Percentiles rank a stretch among this genome's conserved stretches.
These are phyloP conservation scores for Charanyca ferruginea DNA, from an alignment of 2,888 invertebrate genomes.

Conservation along the genomic window DNA sequence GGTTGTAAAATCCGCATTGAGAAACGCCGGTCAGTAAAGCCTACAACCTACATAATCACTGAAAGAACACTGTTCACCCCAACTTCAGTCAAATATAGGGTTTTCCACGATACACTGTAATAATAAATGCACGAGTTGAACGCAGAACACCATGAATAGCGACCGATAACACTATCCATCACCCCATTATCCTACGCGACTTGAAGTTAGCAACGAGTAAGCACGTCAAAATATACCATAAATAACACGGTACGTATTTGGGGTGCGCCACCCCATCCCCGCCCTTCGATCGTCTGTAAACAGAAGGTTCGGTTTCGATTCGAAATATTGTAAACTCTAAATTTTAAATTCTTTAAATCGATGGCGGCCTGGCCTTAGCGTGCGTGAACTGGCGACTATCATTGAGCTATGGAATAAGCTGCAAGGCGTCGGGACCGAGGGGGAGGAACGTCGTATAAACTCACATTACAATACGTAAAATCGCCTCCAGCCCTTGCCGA, in stretches of 20 bases:
- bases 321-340: slow-evolving; percentile 69
- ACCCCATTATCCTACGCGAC: slow-evolving; percentile 87
- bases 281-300: slow-evolving; percentile 78
- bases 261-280: slow-evolving; percentile 80
- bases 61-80: slow-evolving; percentile 69
- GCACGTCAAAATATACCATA: slow-evolving; percentile 90
- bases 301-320: slow-evolving; percentile 72
- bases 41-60: slow-evolving; percentile 66
- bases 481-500: slow-evolving; percentile 80
- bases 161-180: slow-evolving; percentile 91
- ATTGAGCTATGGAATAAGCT: slow-evolving; percentile 72
- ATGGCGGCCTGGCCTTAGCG: slow-evolving; percentile 71
- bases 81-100: slow-evolving; percentile 72
- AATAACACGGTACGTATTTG: slow-evolving; percentile 85
- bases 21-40: slow-evolving; percentile 74
- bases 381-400: slow-evolving; percentile 71
- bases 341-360: slow-evolving; percentile 73
- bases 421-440: slow-evolving; percentile 70
- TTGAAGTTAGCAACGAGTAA: slow-evolving; percentile 87
- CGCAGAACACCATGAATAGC: slow-evolving; percentile 85
- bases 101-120: slow-evolving; percentile 79
- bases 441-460: slow-evolving; percentile 75
- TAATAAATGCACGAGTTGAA: slow-evolving; percentile 81
- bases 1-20: slow-evolving; percentile 72
- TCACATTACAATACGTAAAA: slow-evolving; percentile 85